phyloP scores from a whole-genome alignment of 2,113 vertebrate species.

The Balaeniceps rex region DNA sequence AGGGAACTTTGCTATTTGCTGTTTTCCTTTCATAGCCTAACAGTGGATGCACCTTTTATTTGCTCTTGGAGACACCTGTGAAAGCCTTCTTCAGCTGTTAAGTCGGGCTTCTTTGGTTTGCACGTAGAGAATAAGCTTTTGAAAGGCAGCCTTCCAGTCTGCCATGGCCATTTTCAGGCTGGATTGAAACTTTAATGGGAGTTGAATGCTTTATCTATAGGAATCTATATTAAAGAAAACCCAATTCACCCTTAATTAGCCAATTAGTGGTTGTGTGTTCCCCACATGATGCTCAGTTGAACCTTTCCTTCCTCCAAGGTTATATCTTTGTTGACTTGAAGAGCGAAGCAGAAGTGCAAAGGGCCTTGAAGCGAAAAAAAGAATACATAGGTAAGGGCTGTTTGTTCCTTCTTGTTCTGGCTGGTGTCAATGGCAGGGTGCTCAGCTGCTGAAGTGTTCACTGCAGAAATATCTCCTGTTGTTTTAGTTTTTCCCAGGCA shows the following conservation, averaged over 20 bases:
- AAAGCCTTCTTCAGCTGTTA: neutral
- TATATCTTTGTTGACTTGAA: constrained; percentile 90
- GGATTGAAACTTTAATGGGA: neutral
- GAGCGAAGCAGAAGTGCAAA: constrained; percentile 84
- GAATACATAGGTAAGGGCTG: constrained; percentile 89
- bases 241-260: constrained; percentile 29
- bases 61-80: neutral
- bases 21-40: neutral
- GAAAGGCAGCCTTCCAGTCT: neutral
- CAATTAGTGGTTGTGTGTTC: neutral
- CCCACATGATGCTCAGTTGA: neutral
- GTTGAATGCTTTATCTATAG: neutral
- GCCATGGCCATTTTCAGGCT: neutral
- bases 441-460: constrained; percentile 5
- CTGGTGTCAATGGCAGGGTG: neutral
- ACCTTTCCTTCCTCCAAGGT: constrained; percentile 71
- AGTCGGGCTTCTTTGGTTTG: neutral
- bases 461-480: neutral
- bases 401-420: neutral
- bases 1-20: neutral
- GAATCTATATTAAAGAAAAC: neutral
- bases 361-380: constrained; percentile 86
- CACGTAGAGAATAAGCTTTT: neutral
- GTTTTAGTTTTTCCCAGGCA: neutral
- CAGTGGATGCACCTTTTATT: neutral